Evolutionary conservation across 2,113 vertebrate genomes (phyloP).

Genomic region (Galeopterus variegatus): DNA sequence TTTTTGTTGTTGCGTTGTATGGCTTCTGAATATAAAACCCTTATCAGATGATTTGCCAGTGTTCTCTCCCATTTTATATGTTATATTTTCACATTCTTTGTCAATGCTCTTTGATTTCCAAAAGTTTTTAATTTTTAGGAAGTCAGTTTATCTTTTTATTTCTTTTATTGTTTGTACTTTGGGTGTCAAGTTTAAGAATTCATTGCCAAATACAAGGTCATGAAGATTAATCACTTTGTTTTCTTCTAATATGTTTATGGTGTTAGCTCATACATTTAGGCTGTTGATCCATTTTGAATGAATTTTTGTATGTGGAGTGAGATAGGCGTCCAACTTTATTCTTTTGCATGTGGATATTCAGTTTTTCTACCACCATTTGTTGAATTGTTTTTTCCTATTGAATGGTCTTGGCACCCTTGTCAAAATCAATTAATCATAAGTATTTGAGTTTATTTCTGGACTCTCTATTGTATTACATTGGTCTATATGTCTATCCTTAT

Average conservation of each 20-base stretch:
- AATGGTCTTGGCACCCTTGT: background rate
- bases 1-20: background rate
- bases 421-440: background rate
- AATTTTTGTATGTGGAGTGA: background rate
- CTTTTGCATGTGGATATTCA: background rate
- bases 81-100: background rate
- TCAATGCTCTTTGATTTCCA: background rate
- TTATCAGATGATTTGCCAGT: background rate
- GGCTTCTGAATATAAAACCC: background rate
- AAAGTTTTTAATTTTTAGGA: background rate
- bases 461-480: background rate
- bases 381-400: background rate
- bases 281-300: background rate
- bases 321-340: background rate
- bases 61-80: background rate
- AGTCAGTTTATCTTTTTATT: background rate
- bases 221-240: background rate
- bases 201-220: background rate
- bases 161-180: background rate
- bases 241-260: background rate
- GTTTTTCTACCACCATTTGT: background rate
- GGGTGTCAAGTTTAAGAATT: background rate
- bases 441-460: background rate
- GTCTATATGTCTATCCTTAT: background rate
- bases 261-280: background rate